These are phyloP conservation scores for Stylophora pistillata DNA, from an alignment of 64 coral and sea anemone genomes.

Conservation along the genomic window DNA sequence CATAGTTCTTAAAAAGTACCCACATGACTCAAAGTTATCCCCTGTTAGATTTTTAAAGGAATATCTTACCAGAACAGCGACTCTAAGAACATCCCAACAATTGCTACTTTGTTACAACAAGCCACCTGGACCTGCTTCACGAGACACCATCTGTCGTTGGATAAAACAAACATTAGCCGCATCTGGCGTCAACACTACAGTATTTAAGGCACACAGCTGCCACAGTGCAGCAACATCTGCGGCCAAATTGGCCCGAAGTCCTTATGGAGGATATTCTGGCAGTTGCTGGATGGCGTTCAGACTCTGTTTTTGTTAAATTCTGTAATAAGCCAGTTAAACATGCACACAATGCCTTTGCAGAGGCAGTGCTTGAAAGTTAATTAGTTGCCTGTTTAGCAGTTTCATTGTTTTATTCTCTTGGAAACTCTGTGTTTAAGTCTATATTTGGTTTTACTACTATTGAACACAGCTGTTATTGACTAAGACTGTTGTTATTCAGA, in stretches of 20 bases:
- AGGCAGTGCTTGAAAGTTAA: neutral
- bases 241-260: conserved; percentile 49
- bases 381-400: neutral
- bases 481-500: no score
- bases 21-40: conserved; percentile 32
- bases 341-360: conserved; percentile 17
- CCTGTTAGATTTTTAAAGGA: conserved; percentile 39
- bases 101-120: conserved; percentile 52
- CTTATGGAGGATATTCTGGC: conserved; percentile 53
- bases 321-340: conserved; percentile 50
- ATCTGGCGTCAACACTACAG: conserved; percentile 41
- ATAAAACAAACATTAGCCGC: conserved; percentile 48
- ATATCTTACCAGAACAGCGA: conserved; percentile 56
- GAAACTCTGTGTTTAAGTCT: no score
- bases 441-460: no score
- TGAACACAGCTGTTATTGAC: no score
- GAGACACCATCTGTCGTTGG: conserved; percentile 65
- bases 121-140: conserved; percentile 60
- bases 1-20: conserved; percentile 56
- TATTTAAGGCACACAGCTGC: conserved; percentile 58
- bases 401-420: no score
- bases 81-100: conserved; percentile 33
- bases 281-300: conserved; percentile 62
- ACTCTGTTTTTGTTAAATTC: conserved; percentile 52
- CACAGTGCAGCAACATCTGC: conserved; percentile 53